These are phyloP conservation scores for Aptenodytes patagonicus DNA, from an alignment of 2,113 vertebrate species.

Conservation along the genomic window DNA sequence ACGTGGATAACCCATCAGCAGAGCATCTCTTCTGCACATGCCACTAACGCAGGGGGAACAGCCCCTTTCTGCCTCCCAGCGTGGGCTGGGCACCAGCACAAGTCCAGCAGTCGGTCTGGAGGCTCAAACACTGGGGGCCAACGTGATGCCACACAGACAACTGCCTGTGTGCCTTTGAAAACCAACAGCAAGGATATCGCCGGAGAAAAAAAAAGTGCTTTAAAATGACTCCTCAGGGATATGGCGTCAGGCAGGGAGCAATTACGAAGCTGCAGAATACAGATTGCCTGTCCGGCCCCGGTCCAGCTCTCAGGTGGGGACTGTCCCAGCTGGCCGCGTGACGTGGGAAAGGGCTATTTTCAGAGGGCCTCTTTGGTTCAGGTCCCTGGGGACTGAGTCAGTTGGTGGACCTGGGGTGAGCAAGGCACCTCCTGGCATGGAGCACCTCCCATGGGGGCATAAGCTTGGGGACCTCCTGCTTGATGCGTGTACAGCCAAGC, in stretches of 20 bases:
- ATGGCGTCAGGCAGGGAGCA: background rate
- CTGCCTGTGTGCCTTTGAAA: background rate
- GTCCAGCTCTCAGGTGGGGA: background rate
- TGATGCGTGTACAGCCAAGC: background rate
- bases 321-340: background rate
- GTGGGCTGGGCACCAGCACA: background rate
- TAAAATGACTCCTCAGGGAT: background rate
- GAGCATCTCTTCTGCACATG: background rate
- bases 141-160: background rate
- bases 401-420: background rate
- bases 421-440: background rate
- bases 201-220: background rate
- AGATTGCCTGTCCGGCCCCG: background rate
- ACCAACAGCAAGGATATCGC: background rate
- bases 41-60: background rate
- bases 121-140: background rate
- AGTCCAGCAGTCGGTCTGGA: background rate
- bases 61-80: background rate
- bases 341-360: background rate
- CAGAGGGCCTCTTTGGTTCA: background rate
- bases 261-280: background rate
- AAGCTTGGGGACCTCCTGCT: background rate
- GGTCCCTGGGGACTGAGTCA: background rate
- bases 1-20: rapidly evolving
- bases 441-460: no score